phyloP scores from a whole-genome alignment of 1,140 invertebrate species.

The Reticulitermes speratus region DNA sequence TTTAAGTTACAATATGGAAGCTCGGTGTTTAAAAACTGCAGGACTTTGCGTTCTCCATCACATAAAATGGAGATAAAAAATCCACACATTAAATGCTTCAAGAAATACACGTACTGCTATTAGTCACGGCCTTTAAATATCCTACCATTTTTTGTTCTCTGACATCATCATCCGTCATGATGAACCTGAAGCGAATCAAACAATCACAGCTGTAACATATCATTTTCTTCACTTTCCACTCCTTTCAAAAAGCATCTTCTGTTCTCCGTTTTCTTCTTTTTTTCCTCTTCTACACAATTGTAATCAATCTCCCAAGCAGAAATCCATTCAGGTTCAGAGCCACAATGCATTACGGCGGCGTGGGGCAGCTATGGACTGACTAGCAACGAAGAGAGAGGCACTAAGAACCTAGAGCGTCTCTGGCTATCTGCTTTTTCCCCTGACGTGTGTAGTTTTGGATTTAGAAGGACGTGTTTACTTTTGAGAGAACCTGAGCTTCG shows the following conservation, averaged over 20 bases:
- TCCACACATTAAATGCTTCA: neutral
- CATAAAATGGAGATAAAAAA: too few species aligned
- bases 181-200: neutral
- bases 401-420: neutral
- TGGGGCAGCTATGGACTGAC: neutral
- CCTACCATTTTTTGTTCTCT: neutral
- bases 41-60: too few species aligned
- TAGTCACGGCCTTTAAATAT: neutral
- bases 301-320: slow-evolving; percentile 7
- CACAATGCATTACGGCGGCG: neutral
- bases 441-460: neutral
- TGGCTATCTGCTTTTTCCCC: neutral
- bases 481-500: neutral
- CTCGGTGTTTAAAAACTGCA: too few species aligned
- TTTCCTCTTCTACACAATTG: neutral
- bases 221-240: neutral
- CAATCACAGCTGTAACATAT: neutral
- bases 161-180: neutral
- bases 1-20: too few species aligned
- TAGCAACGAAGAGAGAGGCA: neutral
- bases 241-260: neutral
- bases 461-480: neutral
- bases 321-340: neutral
- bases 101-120: neutral
- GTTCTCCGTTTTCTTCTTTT: neutral